A percentile compares a stretch with the other conserved stretches of the same genome.
phyloP scores from a whole-genome alignment of 2,888 invertebrate genomes.

The Xanthorhoe spadicearia region DNA sequence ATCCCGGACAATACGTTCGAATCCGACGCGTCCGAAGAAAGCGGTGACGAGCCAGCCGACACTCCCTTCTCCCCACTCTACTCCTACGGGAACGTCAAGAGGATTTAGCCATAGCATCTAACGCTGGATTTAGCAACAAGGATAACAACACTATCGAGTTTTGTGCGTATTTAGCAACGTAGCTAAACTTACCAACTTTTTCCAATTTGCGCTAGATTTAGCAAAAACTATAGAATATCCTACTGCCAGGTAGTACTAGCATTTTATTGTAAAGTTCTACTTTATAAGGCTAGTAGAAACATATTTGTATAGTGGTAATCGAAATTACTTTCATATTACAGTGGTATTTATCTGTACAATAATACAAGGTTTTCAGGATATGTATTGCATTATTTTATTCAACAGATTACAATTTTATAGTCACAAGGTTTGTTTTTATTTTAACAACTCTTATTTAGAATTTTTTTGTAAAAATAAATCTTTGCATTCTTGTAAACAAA shows the following conservation, averaged over 20 bases:
- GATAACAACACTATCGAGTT: not conserved
- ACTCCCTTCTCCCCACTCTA: conserved; percentile 81
- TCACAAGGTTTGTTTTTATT: conserved; percentile 61
- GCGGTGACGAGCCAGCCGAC: conserved; percentile 88
- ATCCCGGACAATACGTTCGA: conserved; percentile 99
- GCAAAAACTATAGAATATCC: not conserved
- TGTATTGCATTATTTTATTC: conserved; percentile 74
- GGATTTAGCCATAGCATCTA: conserved; percentile 41
- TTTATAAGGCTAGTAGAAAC: conserved; percentile 16
- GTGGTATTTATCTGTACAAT: conserved; percentile 51
- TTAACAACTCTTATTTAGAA: not conserved
- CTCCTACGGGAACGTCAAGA: conserved; percentile 80
- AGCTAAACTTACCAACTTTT: not conserved
- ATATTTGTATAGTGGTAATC: conserved; percentile 28
- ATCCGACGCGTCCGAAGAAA: conserved; percentile 96
- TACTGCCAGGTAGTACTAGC: not conserved
- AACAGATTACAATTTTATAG: conserved; percentile 73
- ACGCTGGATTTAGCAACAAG: conserved; percentile 10
- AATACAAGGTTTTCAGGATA: conserved; percentile 54
- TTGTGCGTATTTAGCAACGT: conserved; percentile 8
- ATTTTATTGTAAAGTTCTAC: conserved; percentile 1
- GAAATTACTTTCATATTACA: conserved; percentile 38
- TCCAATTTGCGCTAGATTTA: not conserved
- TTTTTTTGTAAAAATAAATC: not conserved
- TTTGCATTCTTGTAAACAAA: not conserved